A percentile compares a stretch with the other conserved stretches of the same genome.
Evolutionary conservation across 2,888 invertebrate species (phyloP).

Genomic region (Pristionchus mayeri): DNA sequence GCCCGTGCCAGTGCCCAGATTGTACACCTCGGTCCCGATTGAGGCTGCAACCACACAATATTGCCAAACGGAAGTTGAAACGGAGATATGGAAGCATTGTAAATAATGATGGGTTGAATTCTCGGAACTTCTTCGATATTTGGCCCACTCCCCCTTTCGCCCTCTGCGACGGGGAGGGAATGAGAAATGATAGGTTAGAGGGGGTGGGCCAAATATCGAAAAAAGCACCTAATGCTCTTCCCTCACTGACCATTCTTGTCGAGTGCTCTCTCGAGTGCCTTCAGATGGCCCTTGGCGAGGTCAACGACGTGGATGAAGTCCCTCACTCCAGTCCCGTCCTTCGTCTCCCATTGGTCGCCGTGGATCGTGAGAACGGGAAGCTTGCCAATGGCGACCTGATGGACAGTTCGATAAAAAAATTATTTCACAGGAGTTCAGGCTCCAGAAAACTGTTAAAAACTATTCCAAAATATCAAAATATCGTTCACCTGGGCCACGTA

Average conservation of each 20-base stretch:
- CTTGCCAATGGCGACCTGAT: conserved; percentile 88
- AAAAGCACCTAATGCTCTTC: no score
- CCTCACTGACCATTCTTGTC: conserved; percentile 76
- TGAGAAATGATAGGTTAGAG: no score
- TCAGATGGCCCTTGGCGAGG: conserved; percentile 89
- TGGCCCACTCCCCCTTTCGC: neutral
- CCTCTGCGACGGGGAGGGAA: neutral
- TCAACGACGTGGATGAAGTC: conserved; percentile 98
- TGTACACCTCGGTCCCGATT: conserved; percentile 83
- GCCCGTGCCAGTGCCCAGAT: conserved; percentile 92
- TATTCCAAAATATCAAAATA: no score
- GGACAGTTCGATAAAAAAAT: neutral
- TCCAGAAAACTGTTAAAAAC: no score
- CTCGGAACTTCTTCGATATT: no score
- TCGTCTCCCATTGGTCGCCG: conserved; percentile 87
- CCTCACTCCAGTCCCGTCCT: conserved; percentile 85
- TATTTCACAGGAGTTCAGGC: neutral
- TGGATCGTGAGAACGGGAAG: conserved; percentile 88
- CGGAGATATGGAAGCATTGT: no score
- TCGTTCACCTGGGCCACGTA: conserved; percentile 84
- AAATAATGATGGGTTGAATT: no score
- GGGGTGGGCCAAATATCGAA: neutral
- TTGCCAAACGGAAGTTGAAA: no score
- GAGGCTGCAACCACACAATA: conserved; percentile 50
- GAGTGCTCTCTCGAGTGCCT: conserved; percentile 85